Conservation (phyloP, 2,113 vertebrate species). For the Alces alces region DNA sequence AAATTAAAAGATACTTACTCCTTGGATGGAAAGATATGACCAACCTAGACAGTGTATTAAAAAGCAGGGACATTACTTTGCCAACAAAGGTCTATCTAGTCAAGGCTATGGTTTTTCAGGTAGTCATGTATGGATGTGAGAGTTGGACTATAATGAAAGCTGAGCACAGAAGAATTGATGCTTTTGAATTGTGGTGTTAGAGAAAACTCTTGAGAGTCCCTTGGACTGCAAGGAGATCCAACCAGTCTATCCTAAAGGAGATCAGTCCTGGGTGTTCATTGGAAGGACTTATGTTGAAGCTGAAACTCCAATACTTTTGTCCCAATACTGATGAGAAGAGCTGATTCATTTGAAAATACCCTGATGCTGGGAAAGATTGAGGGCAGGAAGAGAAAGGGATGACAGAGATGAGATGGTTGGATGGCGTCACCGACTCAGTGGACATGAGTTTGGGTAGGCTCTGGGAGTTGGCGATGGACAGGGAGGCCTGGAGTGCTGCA, state of each 20-base stretch:
- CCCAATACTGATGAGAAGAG: background rate
- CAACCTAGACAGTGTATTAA: background rate
- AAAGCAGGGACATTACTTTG: background rate
- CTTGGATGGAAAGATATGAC: background rate
- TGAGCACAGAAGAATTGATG: background rate
- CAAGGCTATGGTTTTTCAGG: background rate
- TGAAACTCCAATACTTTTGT: background rate
- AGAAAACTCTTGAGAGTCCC: background rate
- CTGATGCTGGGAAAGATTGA: background rate
- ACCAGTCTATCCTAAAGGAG: background rate
- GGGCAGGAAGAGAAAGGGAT: background rate
- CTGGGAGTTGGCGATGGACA: background rate
- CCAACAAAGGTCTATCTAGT: background rate
- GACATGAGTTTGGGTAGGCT: background rate
- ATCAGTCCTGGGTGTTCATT: background rate
- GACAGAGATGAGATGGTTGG: background rate
- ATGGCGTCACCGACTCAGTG: background rate
- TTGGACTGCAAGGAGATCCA: background rate
- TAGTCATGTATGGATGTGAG: background rate
- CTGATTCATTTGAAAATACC: background rate
- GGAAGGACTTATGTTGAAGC: background rate
- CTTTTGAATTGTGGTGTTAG: background rate
- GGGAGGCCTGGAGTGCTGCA: rapidly evolving
- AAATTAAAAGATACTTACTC: background rate
- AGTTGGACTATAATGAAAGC: background rate